Base-by-base conservation (phyloP, 2,113 vertebrate species). In the Calyptomena viridis region DNA sequence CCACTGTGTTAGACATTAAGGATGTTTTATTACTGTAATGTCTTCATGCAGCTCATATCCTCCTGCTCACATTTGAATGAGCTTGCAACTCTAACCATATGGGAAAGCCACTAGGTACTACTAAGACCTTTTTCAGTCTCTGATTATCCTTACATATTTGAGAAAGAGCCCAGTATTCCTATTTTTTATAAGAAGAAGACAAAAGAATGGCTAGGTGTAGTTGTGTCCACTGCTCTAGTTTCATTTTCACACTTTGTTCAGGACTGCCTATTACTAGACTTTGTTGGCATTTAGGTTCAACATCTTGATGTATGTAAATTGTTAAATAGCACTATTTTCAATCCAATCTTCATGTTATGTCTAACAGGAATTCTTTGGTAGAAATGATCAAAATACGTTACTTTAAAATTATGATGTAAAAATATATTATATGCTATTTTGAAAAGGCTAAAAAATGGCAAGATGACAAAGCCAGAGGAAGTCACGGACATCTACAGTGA, bases 61-160 rank as follows among this genome's bases (percentile, higher is more conserved):
- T 91, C 63, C 72, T 76, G 75, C 79, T 86, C 37, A 80, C 37
- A 90, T 85, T 50, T 74, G 71, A 96, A 83, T 44, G 90, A 94
- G 88, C 35, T 94, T 85, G 85, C 71, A 95, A 85, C 25, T 93
- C 92, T 39, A 89, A 64, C 50, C 82, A 76, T 40, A 40, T 83
- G 88, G 79, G 94, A 95, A 86, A 20, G 39, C 6, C 49, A 77
- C 67, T 71, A 84, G 14, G 27, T 4, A 30, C 28, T 55, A 66
- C 52, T 83, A 66, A 80, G 59, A 56, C 23, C 27, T 52, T 58
- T 74, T 64, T 64, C 30, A 82, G 62, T 58, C n/a, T 80, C 73
- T 69, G 53, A 40, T 82, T 87, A 89, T 30, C 12, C 8, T 52
- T 15, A 7, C 5, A 6, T 47, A 47, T 40, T 64, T 79, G 20